Evolutionary conservation across 2,113 vertebrate species (phyloP).

Genomic region (Sphyrna mokarran): DNA sequence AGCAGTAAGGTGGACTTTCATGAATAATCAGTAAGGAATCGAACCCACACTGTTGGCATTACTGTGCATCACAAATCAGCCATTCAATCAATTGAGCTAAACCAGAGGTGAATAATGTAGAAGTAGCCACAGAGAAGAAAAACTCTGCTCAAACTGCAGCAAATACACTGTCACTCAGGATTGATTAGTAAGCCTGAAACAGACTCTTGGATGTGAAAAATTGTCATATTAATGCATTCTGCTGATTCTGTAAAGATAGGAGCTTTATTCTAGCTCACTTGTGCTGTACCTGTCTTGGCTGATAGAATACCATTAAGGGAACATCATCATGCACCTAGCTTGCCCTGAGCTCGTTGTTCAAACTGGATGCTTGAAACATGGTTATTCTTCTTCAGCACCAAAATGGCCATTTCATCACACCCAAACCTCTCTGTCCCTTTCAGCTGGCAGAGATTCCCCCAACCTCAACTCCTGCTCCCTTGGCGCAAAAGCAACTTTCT

Average conservation of each 20-base stretch:
- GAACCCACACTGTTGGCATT: too few species aligned
- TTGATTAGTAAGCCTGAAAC: neutral
- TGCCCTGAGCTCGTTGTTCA: neutral
- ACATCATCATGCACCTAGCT: neutral
- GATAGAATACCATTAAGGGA: too few species aligned
- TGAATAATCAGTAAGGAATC: too few species aligned
- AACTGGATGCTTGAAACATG: neutral
- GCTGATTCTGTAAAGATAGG: neutral
- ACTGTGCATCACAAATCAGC: too few species aligned
- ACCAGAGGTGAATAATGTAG: too few species aligned
- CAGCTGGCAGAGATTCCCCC: neutral
- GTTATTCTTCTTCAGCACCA: neutral
- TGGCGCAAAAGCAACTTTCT: neutral
- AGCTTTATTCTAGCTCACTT: neutral
- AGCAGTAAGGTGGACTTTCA: too few species aligned
- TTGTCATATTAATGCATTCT: neutral
- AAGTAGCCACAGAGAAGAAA: neutral
- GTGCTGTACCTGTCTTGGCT: neutral
- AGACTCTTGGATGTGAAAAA: neutral
- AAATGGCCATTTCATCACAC: neutral
- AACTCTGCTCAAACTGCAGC: neutral
- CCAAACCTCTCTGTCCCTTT: neutral
- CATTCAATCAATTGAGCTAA: too few species aligned
- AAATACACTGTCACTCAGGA: neutral
- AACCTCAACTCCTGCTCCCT: slow-evolving; percentile 39